Conservation (phyloP, 37 sponge, comb jelly and placozoan species). For the Sycon ciliatum region DNA sequence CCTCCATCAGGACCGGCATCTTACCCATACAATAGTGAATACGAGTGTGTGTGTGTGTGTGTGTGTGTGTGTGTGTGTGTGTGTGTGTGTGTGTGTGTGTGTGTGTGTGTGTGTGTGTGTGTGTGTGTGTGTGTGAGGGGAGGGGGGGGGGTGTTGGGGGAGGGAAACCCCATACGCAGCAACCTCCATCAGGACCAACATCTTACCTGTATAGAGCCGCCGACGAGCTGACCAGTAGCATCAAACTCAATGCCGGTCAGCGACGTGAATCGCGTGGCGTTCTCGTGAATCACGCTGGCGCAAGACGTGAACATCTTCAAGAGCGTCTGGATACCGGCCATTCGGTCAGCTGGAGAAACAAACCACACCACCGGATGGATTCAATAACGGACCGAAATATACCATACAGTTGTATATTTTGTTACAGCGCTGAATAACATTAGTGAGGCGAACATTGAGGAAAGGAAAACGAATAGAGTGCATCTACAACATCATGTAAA, state of each 20-base stretch:
- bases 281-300: constrained; percentile 73
- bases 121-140: too few species aligned
- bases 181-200: too few species aligned
- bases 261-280: constrained; percentile 77
- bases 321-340: constrained; percentile 78
- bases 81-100: background rate
- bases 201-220: constrained; percentile 61
- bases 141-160: background rate
- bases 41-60: background rate
- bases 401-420: too few species aligned
- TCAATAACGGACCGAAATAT: too few species aligned
- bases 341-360: constrained; percentile 67
- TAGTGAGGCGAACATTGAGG: too few species aligned
- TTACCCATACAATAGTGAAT: background rate
- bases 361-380: too few species aligned
- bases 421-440: too few species aligned
- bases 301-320: constrained; percentile 87
- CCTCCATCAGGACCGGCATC: too few species aligned
- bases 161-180: background rate
- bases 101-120: too few species aligned
- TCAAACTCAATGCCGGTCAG: constrained; percentile 89
- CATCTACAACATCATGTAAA: too few species aligned
- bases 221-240: constrained; percentile 60
- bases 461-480: too few species aligned
- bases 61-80: background rate